Base-by-base conservation (phyloP, 2,113 vertebrate genomes). In the Egretta garzetta region DNA sequence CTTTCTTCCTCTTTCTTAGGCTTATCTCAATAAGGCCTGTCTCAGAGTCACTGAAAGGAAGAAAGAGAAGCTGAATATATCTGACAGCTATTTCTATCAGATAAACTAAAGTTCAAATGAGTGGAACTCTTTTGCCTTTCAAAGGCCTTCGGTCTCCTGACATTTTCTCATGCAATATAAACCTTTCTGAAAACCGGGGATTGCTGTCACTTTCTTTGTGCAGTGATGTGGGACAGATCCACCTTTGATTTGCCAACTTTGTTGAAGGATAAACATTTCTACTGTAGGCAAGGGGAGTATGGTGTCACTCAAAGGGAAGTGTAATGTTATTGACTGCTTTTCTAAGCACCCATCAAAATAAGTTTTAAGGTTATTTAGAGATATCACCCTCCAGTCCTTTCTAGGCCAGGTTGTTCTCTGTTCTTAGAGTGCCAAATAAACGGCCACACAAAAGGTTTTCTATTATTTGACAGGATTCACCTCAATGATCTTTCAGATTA, bases 11-110 rank as follows among this genome's bases (percentile, higher is more conserved):
- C 64, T 93, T 95, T 88, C n/a, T 66, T 60, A 43, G 41, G 86
- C 94, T 98, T 97, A 97, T 97, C 97, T 95, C 94, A 80, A 35
- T 94, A 82, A 95, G 41, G n/a, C 58, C 73, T 84, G 56, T 92
- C 94, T 94, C 56, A 60, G 71, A 96, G 82, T 50, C 94, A 94
- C 81, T 90, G 72, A 91, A 96, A 97, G 80, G 79, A 96, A 95
- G 93, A 96, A 97, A 97, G 81, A 90, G 86, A 85, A 85, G 55
- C 94, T 94, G 93, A 96, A 93, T 95, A 77, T 76, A 97, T 95
- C 93, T 97, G 97, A 97, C 97, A 97, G 97, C 56, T 74, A 77
- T 97, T 98, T 97, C 93, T 91, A 97, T 98, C 97, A 97, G 97
- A 97, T 98, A 95, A 97, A 96, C 94, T 90, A 88, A 97, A 98